Base-by-base conservation (phyloP, 2,888 invertebrate species). In the Aspidiotus destructor region DNA sequence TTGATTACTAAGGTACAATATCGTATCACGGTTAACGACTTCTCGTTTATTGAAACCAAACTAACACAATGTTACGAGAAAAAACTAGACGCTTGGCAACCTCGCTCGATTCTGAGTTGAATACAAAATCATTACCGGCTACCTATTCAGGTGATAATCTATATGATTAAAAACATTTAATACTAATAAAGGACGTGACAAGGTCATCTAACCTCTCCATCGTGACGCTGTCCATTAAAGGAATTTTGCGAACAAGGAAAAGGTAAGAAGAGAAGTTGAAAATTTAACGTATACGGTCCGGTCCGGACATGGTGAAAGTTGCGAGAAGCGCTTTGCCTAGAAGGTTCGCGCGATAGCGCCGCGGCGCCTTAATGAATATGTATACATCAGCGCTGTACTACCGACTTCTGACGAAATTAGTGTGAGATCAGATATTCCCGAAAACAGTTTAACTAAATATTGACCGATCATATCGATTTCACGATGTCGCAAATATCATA, bases 81-180 rank as follows among this genome's bases (percentile, higher is more conserved):
- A 15, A 63, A 9, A 41, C 57, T 57, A 16, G 41, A 57, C 40
- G 55, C 65, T 65, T 65, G 65, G 65, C 65, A 65, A 65, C 65
- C 65, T 65, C 65, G 65, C 65, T 28, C 40, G 41, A 48, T 65
- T 57, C 57, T 48, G 48, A 48, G 65, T 48, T 65, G 65, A 65
- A 65, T 64, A 64, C 57, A 64, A 55, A 64, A 64, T 64, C 44
- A 64, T 57, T 57, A 57, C 42, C 57, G 57, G 64, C 64, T 64
- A 64, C 64, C 64, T 54, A 64, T 54, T 64, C 62, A 57, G 64
- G 55, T 64, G 53, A 58, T 10, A 64, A 64, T 64, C 41, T 57
- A 64, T 57, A 40, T 64, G 42, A 41, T 55, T 41, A 54, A 64
- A 17, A 64, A 64, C 54, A 64, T 55, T 64, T 64, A 55, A 55